Conservation (phyloP, 2,113 vertebrate genomes). For the Chloebia gouldiae region DNA sequence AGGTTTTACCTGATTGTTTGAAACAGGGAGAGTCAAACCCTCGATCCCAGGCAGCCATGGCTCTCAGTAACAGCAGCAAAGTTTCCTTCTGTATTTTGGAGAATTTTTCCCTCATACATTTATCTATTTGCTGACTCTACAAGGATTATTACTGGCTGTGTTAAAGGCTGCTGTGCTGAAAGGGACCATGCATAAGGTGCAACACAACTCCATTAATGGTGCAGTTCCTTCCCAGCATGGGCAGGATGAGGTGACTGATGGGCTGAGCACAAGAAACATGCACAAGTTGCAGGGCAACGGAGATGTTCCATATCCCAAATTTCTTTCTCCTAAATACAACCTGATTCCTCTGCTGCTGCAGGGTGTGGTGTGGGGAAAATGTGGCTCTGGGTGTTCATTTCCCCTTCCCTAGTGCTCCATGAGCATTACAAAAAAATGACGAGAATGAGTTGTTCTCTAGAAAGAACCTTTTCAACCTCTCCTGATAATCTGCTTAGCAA, state of each 20-base stretch:
- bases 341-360: not conserved
- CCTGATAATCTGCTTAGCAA: slow-evolving; percentile 50
- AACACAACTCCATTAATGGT: not conserved
- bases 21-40: not conserved
- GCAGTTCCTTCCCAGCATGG: not conserved
- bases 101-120: not conserved
- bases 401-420: not conserved
- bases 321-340: not conserved
- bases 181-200: not conserved
- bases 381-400: not conserved
- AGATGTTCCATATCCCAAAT: not conserved
- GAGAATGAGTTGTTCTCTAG: not conserved
- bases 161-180: not conserved
- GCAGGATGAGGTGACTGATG: not conserved
- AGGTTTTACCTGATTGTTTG: not conserved
- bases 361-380: not conserved
- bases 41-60: not conserved
- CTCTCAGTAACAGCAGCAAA: not conserved
- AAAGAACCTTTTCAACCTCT: slow-evolving; percentile 45
- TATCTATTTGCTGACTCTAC: not conserved
- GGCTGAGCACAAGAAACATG: not conserved
- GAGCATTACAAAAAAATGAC: not conserved
- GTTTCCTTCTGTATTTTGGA: not conserved
- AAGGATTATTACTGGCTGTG: not conserved
- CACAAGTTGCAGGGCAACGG: rapidly evolving